Conservation (phyloP, 2,113 vertebrate genomes). For the Daphoenositta chrysoptera region DNA sequence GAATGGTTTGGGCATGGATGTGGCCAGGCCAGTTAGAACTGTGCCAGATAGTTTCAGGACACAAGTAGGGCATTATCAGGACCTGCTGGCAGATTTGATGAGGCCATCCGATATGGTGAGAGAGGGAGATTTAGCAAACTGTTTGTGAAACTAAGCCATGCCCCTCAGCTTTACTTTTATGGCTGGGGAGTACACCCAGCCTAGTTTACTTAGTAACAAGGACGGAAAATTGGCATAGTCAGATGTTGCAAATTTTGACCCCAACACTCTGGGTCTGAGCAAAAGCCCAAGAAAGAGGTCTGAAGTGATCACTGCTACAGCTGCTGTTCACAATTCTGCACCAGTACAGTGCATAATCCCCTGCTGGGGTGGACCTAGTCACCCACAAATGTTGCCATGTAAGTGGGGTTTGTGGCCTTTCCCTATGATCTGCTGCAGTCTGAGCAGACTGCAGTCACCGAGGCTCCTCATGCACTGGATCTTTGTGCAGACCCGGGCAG, state of each 20-base stretch:
- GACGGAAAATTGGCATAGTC: not conserved
- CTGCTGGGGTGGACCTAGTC: not conserved
- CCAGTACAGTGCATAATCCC: not conserved
- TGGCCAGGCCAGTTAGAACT: not conserved
- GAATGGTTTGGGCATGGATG: not conserved
- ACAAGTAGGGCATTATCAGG: not conserved
- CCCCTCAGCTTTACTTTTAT: not conserved
- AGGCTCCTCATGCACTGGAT: not conserved
- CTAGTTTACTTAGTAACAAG: not conserved
- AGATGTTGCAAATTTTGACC: not conserved
- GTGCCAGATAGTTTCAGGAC: not conserved
- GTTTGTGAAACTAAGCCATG: not conserved
- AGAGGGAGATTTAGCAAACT: not conserved
- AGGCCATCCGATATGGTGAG: not conserved
- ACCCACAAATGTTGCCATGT: rapidly evolving
- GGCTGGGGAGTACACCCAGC: not conserved
- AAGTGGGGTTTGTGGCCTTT: not conserved
- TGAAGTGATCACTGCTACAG: not conserved
- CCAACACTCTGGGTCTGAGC: not conserved
- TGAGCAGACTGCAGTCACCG: not conserved
- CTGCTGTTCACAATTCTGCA: not conserved
- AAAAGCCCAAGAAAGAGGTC: not conserved
- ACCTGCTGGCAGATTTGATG: not conserved
- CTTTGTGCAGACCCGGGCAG: rapidly evolving
- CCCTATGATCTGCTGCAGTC: not conserved